phyloP scores from a whole-genome alignment of 2,888 invertebrate species.

The Seira ritae region DNA sequence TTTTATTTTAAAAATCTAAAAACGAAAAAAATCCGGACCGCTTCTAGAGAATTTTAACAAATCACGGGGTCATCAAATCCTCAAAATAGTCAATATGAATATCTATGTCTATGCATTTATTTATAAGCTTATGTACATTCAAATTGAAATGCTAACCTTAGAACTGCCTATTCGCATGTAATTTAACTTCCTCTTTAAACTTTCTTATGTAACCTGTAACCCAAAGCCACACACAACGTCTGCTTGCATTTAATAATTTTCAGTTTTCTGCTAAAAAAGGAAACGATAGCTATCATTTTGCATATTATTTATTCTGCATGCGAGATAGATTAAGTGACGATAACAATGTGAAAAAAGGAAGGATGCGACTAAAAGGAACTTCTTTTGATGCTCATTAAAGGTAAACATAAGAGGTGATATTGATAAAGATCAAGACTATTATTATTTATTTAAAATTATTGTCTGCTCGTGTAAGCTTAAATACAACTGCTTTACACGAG shows the following conservation, averaged over 20 bases:
- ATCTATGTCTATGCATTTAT: no score
- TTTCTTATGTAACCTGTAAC: constrained; percentile 25
- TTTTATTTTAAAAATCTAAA: no score
- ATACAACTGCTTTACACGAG: not conserved
- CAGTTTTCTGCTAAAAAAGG: constrained; percentile 23
- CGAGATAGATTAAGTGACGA: constrained; percentile 34
- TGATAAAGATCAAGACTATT: constrained; percentile 18
- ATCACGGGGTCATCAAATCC: no score
- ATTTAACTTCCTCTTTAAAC: not conserved
- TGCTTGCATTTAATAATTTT: not conserved
- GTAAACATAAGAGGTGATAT: constrained; percentile 8
- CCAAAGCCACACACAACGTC: not conserved
- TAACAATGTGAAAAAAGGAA: constrained; percentile 40
- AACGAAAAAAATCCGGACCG: no score
- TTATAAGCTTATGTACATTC: no score
- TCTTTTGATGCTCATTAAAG: not conserved
- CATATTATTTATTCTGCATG: constrained; percentile 27
- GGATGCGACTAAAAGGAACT: not conserved
- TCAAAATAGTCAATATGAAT: no score
- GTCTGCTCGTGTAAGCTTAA: constrained; percentile 17
- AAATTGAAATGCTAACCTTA: no score
- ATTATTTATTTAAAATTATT: constrained; percentile 18
- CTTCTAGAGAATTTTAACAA: no score
- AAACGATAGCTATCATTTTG: constrained; percentile 40
- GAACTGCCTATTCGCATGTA: not conserved